These are phyloP conservation scores for Phrynocephalus vlangalii DNA, from an alignment of 2,797 vertebrate species.

Conservation along the genomic window DNA sequence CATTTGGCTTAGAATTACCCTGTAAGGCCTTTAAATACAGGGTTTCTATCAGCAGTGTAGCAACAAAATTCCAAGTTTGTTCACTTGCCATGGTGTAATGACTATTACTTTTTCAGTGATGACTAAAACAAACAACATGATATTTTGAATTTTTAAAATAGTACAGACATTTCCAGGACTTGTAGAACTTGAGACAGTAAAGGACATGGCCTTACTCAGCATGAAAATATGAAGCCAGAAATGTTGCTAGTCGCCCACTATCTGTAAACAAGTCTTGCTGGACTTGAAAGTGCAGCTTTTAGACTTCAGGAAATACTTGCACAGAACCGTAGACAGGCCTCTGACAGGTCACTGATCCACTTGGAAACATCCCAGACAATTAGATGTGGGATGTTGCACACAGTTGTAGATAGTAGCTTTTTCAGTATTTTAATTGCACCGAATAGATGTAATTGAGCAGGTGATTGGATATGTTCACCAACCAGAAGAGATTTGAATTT, in stretches of 20 bases:
- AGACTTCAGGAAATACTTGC: conserved; percentile 15
- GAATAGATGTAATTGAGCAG: conserved; percentile 70
- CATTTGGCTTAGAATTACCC: too few species aligned
- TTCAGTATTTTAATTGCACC: conserved; percentile 57
- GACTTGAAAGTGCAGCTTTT: conserved; percentile 32
- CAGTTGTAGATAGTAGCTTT: conserved; percentile 61
- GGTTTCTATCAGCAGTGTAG: neutral
- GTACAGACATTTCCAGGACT: conserved; percentile 45
- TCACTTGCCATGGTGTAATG: neutral
- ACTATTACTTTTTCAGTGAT: conserved; percentile 17
- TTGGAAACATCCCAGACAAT: conserved; percentile 67
- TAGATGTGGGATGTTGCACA: conserved; percentile 55
- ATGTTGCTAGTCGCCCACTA: conserved; percentile 26
- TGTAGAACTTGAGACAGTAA: conserved; percentile 35
- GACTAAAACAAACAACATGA: conserved; percentile 13
- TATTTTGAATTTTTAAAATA: neutral
- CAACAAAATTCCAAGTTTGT: neutral
- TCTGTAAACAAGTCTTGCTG: conserved; percentile 29
- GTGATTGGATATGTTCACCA: conserved; percentile 66
- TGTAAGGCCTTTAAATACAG: conserved; percentile 32
- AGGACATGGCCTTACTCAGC: neutral
- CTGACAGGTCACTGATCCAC: conserved; percentile 37
- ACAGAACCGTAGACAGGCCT: neutral
- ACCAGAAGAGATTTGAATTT: conserved; percentile 66
- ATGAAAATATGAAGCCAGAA: conserved; percentile 44